Base-by-base conservation (phyloP, 2,888 invertebrate genomes). In the Sinhomidia bicolor region DNA sequence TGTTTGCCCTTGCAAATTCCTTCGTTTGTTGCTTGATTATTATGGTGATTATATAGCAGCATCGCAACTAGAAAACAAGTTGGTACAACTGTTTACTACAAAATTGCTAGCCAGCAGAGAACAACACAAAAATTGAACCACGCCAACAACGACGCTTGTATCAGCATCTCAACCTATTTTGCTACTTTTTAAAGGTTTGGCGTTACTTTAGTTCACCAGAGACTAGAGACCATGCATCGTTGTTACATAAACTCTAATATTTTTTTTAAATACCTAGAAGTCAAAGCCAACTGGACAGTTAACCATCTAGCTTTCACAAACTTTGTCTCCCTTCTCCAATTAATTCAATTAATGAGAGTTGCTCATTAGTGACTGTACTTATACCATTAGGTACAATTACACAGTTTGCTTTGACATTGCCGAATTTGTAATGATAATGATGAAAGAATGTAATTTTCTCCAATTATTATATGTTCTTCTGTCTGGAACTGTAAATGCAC, bases 1-100 rank as follows among this genome's bases (percentile, higher is more conserved):
- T n/a, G 32, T 9, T 14, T 32, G 62, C 71, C 71, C 71, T 71
- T 71, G 71, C 14, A 20, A 71, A 44, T 71, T 41, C 14, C 20
- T 44, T 44, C 20, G 17, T 44, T 14, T 62, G 6, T n/a, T 32
- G 7, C 32, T 62, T 62, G 62, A 62, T 62, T 62, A 62, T 32
- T 3, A 62, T 32, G 32, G 32, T 62, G n/a, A 32, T n/a, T 1
- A 9, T n/a, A 62, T 23, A 62, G 14, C 32, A 62, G 6, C 29
- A 62, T 29, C 9, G 12, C 57, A 32, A n/a, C 2, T 17, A 12
- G 62, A 32, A 14, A 29, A 62, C 14, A 5, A 62, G 32, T 62
- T 62, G 32, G n/a, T 32, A 10, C 10, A 2, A 23, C 0, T 23
- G 57, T 1, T 10, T 9, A 60, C 23, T 12, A 26, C 9, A 23